Conservation (phyloP, 2,888 invertebrate species). For the Salticus scenicus region DNA sequence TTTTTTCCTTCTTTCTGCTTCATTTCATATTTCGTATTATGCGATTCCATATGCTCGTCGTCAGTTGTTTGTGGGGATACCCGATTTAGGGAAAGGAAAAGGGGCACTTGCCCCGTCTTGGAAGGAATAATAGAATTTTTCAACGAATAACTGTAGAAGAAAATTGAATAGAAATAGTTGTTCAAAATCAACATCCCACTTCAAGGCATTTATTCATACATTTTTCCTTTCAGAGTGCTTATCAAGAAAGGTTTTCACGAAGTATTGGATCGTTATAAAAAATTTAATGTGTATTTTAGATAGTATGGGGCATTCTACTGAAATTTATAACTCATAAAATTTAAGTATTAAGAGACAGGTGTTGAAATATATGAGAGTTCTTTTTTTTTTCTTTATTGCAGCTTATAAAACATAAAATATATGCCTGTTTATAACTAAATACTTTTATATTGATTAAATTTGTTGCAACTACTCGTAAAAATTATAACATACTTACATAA, state of each 20-base stretch:
- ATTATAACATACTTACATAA: too few species aligned
- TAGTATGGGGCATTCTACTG: too few species aligned
- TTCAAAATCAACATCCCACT: neutral
- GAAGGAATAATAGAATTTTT: slow-evolving; percentile 4
- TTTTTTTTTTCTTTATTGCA: too few species aligned
- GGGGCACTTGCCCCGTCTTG: slow-evolving; percentile 27
- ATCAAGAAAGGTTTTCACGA: neutral
- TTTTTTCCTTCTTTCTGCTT: slow-evolving; percentile 19
- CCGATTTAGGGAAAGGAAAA: slow-evolving; percentile 42
- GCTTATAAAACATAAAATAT: too few species aligned
- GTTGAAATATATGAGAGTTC: too few species aligned
- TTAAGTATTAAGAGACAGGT: too few species aligned
- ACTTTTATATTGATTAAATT: too few species aligned
- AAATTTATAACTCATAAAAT: too few species aligned
- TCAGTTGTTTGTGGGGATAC: slow-evolving; percentile 34
- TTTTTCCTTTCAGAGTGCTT: neutral
- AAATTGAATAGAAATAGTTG: slow-evolving; percentile 46
- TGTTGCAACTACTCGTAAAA: too few species aligned
- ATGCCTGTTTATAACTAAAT: too few species aligned
- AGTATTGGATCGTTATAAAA: neutral
- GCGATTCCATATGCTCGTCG: slow-evolving; percentile 46
- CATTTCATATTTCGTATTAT: slow-evolving; percentile 49
- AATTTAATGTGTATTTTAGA: too few species aligned
- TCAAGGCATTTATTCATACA: neutral
- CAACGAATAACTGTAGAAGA: slow-evolving; percentile 49